Evolutionary conservation across 2,113 vertebrate genomes (phyloP).

Genomic region (Girardinichthys multiradiatus): DNA sequence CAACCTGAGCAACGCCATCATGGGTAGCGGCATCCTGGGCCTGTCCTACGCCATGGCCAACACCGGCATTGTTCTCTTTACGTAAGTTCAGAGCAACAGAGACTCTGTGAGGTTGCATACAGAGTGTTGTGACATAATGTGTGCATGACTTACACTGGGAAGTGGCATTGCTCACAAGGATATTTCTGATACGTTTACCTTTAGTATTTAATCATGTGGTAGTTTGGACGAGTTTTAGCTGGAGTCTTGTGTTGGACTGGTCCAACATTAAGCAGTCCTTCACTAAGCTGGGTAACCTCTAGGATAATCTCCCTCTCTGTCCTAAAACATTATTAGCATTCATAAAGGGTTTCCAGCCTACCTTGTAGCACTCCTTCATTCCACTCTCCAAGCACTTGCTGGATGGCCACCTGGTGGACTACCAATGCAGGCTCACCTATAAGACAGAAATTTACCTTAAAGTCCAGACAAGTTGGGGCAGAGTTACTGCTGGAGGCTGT

Average conservation of each 20-base stretch:
- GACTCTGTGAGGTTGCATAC: background rate
- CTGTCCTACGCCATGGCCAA: slow-evolving; percentile 97
- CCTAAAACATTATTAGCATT: background rate
- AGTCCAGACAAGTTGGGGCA: background rate
- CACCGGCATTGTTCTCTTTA: slow-evolving; percentile 93
- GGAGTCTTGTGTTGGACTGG: background rate
- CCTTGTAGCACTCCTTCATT: too few species aligned
- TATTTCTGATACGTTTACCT: background rate
- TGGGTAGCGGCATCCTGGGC: slow-evolving; percentile 97
- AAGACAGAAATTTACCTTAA: background rate
- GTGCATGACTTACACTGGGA: background rate
- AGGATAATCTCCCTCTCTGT: background rate
- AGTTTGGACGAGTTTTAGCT: background rate
- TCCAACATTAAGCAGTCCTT: too few species aligned
- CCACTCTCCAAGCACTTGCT: too few species aligned
- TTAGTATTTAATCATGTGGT: background rate
- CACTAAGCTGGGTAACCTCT: too few species aligned
- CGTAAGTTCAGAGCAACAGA: slow-evolving; percentile 79
- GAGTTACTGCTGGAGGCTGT: background rate
- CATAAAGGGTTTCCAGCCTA: too few species aligned
- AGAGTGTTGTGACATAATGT: background rate
- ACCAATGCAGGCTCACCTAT: background rate
- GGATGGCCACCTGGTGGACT: too few species aligned
- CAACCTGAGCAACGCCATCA: slow-evolving; percentile 97
- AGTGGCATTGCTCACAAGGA: background rate